Conservation (phyloP, 1,140 invertebrate species). For the Periplaneta americana region DNA sequence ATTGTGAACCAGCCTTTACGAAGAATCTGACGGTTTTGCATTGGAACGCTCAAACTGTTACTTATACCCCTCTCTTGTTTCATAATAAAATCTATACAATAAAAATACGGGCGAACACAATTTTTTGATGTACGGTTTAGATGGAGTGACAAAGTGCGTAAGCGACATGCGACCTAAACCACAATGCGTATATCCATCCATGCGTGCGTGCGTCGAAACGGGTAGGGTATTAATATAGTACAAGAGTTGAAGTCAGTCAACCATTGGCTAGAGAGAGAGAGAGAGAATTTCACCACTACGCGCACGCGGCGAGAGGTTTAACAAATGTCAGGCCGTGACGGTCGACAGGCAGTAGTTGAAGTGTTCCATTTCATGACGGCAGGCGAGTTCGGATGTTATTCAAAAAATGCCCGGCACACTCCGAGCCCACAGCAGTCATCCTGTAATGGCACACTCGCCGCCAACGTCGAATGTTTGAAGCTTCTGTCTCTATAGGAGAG, state of each 20-base stretch:
- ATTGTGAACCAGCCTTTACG: too few relatives aligned
- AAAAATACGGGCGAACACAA: not conserved
- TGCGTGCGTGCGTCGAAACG: not conserved
- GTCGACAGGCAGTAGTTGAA: not conserved
- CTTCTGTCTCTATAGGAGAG: not conserved
- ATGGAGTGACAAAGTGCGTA: not conserved
- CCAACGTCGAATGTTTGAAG: not conserved
- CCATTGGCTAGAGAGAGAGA: not conserved
- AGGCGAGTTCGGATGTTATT: not conserved
- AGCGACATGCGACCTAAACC: not conserved
- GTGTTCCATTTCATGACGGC: not conserved
- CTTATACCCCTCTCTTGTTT: not conserved
- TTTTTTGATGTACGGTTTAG: not conserved
- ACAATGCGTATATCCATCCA: not conserved
- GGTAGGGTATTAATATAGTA: not conserved
- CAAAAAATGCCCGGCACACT: not conserved
- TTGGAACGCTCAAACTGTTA: too few relatives aligned
- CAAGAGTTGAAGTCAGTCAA: not conserved
- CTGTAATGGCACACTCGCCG: not conserved
- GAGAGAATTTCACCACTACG: too few relatives aligned
- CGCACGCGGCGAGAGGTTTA: not conserved
- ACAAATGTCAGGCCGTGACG: not conserved
- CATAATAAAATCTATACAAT: not conserved
- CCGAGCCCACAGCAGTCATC: not conserved
- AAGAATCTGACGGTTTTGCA: too few relatives aligned